Conservation (phyloP, 2,797 vertebrate genomes). For the Tolypeutes matacus region DNA sequence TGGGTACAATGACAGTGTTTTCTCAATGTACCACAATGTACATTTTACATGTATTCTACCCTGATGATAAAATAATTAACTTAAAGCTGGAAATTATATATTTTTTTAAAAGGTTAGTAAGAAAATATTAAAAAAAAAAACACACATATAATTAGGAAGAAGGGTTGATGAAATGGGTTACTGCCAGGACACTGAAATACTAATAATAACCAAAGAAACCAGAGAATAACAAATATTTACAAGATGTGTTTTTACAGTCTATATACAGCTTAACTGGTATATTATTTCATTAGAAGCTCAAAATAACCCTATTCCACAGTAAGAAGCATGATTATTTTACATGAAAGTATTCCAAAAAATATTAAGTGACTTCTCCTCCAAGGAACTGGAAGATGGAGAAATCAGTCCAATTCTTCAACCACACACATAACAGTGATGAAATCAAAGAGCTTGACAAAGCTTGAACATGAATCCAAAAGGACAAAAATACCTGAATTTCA, state of each 20-base stretch:
- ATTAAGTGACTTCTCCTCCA: not conserved
- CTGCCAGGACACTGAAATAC: not conserved
- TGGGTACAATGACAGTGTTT: not conserved
- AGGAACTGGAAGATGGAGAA: not conserved
- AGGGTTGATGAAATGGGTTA: not conserved
- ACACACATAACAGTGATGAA: not conserved
- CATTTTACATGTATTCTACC: not conserved
- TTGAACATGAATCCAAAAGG: too few relatives aligned
- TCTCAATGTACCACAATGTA: not conserved
- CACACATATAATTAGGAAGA: not conserved
- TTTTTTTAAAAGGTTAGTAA: not conserved
- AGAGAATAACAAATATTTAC: not conserved
- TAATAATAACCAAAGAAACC: not conserved
- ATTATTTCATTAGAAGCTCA: not conserved
- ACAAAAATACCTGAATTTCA: too few relatives aligned
- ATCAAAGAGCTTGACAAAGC: not conserved
- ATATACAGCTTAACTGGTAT: not conserved
- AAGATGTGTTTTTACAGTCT: not conserved
- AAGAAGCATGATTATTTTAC: not conserved
- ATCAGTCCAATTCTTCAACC: not conserved
- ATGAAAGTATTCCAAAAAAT: not conserved
- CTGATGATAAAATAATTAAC: not conserved
- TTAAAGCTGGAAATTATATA: not conserved
- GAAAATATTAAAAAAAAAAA: not conserved
- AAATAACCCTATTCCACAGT: conserved; percentile 5